A percentile compares a stretch with the other conserved stretches of the same genome.
phyloP scores from a whole-genome alignment of 1,140 invertebrate species.

The Semibalanus balanoides region DNA sequence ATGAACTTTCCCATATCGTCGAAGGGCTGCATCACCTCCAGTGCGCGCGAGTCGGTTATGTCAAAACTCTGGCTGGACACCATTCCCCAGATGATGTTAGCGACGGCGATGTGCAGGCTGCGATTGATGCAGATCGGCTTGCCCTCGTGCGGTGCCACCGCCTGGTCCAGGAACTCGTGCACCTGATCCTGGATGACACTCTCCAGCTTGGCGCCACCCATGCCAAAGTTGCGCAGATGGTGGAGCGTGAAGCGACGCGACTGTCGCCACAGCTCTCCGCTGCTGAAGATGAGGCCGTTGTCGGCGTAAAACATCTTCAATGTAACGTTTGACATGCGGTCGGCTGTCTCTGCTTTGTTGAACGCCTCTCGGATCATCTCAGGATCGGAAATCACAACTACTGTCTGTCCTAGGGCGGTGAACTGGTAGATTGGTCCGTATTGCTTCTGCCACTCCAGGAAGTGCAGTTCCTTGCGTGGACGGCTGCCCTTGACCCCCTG shows the following conservation, averaged over 20 bases:
- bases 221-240: slow-evolving; percentile 3
- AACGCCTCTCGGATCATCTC: no score
- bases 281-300: neutral
- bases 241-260: neutral
- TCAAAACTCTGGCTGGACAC: slow-evolving; percentile 29
- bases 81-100: slow-evolving; percentile 60
- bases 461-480: no score
- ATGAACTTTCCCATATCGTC: neutral
- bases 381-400: no score
- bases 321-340: no score
- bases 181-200: neutral
- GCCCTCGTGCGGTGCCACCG: neutral
- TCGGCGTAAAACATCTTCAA: no score
- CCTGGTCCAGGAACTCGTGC: neutral
- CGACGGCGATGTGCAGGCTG: slow-evolving; percentile 29
- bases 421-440: no score
- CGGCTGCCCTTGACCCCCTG: no score
- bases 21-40: neutral
- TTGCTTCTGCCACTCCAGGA: no score
- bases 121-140: neutral
- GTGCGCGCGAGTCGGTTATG: neutral
- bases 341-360: no score
- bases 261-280: neutral
- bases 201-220: neutral
- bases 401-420: no score